A percentile compares a stretch with the other conserved stretches of the same genome.
phyloP scores from a whole-genome alignment of 2,797 vertebrate species.

The Menidia menidia region DNA sequence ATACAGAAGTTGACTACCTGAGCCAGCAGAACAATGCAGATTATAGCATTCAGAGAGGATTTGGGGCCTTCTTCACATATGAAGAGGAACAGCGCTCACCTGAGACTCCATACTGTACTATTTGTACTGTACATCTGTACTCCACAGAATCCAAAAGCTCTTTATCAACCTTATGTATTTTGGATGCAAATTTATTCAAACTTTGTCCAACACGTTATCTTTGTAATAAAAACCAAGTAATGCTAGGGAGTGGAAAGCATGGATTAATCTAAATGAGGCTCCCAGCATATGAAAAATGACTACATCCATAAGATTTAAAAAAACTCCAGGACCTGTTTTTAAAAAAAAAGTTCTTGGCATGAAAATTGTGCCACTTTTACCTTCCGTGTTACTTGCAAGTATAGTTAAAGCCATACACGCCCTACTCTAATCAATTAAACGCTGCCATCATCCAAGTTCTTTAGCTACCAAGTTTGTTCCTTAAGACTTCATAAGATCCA shows the following conservation, averaged over 20 bases:
- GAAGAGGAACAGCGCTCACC: conserved; percentile 64
- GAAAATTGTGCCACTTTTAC: not conserved
- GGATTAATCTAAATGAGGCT: no score
- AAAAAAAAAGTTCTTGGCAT: no score
- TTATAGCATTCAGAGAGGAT: conserved; percentile 18
- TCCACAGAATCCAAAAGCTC: conserved; percentile 20
- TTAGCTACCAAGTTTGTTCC: conserved; percentile 20
- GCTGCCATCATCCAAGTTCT: conserved; percentile 34
- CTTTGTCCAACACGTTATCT: not conserved
- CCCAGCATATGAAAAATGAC: no score
- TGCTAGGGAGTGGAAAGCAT: no score
- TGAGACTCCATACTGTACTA: conserved; percentile 57
- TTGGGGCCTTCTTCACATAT: conserved; percentile 42
- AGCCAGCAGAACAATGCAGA: conserved; percentile 24
- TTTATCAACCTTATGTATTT: conserved; percentile 34
- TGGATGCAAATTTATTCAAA: conserved; percentile 28
- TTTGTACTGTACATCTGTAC: conserved; percentile 41
- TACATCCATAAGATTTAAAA: no score
- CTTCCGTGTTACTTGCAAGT: not conserved
- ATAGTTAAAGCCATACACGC: not conserved
- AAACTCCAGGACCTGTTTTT: no score
- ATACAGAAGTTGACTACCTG: not conserved
- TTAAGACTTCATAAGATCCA: conserved; percentile 1
- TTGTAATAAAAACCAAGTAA: not conserved
- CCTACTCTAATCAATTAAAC: conserved; percentile 47